phyloP scores from a whole-genome alignment of 2,888 invertebrate genomes.

The Cheiracanthium punctorium region DNA sequence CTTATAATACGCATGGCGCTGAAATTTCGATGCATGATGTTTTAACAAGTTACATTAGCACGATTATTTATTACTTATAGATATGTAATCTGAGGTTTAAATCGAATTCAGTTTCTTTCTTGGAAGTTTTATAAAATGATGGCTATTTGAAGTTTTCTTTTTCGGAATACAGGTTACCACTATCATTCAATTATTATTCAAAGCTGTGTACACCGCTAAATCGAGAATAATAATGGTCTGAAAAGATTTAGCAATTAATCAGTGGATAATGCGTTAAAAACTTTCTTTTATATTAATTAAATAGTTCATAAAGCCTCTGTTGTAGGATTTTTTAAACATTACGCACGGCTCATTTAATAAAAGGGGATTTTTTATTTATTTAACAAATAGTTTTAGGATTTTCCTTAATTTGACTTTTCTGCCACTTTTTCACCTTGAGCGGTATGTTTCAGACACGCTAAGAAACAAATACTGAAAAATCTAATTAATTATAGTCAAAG shows the following conservation, averaged over 20 bases:
- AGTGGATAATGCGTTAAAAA: conserved; percentile 22
- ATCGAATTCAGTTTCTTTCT: background rate
- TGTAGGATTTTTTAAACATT: conserved; percentile 38
- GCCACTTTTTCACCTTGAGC: conserved; percentile 9
- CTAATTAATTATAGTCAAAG: conserved; percentile 67
- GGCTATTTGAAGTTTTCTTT: background rate
- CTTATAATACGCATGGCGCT: no score
- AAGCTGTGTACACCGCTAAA: background rate
- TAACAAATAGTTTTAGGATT: conserved; percentile 4
- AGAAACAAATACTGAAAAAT: conserved; percentile 60
- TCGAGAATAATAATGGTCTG: conserved; percentile 29
- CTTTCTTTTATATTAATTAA: conserved; percentile 43
- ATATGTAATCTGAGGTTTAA: no score
- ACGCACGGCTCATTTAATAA: conserved; percentile 61
- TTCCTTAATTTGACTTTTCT: conserved; percentile 56
- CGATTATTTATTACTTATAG: no score
- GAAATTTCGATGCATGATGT: no score
- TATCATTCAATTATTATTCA: background rate
- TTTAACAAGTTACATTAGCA: no score
- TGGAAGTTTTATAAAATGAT: background rate
- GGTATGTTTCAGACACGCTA: conserved; percentile 6
- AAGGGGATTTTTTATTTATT: conserved; percentile 33
- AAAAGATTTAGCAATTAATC: conserved; percentile 47
- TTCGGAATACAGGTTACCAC: background rate
- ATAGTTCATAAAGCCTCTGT: conserved; percentile 50